These are phyloP conservation scores for Mesocricetus auratus DNA, from an alignment of 2,113 vertebrate genomes.

Conservation along the genomic window DNA sequence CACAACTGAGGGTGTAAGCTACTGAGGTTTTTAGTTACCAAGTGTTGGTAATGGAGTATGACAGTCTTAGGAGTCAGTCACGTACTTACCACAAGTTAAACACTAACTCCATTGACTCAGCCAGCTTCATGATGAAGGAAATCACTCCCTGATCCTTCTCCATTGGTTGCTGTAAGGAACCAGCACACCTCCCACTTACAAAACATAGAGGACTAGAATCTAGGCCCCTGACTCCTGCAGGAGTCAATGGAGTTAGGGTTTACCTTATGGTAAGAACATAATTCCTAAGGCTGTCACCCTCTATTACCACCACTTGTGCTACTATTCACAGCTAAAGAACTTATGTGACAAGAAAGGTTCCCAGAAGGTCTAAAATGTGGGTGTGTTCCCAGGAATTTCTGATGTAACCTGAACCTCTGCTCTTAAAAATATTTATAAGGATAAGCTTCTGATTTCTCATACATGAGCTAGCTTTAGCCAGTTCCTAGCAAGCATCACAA, in stretches of 20 bases:
- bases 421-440: constrained; percentile 56
- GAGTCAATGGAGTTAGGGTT: too few species aligned
- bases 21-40: not conserved
- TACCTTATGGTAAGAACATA: too few species aligned
- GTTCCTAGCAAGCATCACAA: constrained; percentile 43
- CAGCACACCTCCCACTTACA: not conserved
- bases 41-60: not conserved
- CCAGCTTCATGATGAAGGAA: not conserved
- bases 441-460: constrained; percentile 45
- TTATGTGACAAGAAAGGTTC: constrained; percentile 19
- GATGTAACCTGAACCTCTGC: constrained; percentile 50
- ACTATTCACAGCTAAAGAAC: not conserved
- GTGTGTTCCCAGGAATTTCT: not conserved
- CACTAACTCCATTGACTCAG: not conserved
- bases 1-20: not conserved
- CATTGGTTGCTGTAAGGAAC: not conserved
- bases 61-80: not conserved
- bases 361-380: constrained; percentile 36
- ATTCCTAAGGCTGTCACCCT: too few species aligned
- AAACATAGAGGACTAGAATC: not conserved
- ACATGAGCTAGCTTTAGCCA: constrained; percentile 17
- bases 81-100: not conserved
- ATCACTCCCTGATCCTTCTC: not conserved
- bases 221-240: not conserved
- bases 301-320: not conserved